These are phyloP conservation scores for Hylaea fasciaria DNA, from an alignment of 2,888 invertebrate genomes.

Conservation along the genomic window DNA sequence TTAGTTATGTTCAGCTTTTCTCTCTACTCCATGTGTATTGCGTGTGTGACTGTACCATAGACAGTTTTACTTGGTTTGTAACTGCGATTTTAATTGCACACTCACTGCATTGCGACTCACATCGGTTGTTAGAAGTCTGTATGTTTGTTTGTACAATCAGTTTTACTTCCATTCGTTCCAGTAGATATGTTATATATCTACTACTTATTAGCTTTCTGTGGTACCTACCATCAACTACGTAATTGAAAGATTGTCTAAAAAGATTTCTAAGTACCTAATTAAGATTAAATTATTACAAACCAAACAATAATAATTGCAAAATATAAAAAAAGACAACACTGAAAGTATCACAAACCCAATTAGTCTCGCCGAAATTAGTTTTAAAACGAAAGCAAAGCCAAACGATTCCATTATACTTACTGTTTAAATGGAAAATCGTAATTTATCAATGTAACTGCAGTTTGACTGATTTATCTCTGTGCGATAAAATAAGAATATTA, in stretches of 20 bases:
- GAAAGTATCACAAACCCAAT: conserved; percentile 26
- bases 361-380: conserved; percentile 17
- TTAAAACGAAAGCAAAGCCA: conserved; percentile 26
- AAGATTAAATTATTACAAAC: neutral
- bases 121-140: neutral
- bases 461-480: no score
- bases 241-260: no score
- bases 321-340: conserved; percentile 1
- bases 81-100: conserved; percentile 20
- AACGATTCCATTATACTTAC: conserved; percentile 1
- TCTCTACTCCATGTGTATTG: neutral
- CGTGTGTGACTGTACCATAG: conserved; percentile 12
- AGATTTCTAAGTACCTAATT: no score
- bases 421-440: neutral
- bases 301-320: conserved; percentile 5
- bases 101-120: conserved; percentile 1
- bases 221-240: no score
- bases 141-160: no score
- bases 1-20: no score
- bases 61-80: conserved; percentile 17
- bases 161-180: no score
- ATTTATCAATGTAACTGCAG: neutral
- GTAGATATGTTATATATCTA: no score
- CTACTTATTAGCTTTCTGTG: no score
- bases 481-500: no score